These are phyloP conservation scores for Melipona quadrifasciata DNA, from an alignment of 1,140 invertebrate genomes.

Conservation along the genomic window DNA sequence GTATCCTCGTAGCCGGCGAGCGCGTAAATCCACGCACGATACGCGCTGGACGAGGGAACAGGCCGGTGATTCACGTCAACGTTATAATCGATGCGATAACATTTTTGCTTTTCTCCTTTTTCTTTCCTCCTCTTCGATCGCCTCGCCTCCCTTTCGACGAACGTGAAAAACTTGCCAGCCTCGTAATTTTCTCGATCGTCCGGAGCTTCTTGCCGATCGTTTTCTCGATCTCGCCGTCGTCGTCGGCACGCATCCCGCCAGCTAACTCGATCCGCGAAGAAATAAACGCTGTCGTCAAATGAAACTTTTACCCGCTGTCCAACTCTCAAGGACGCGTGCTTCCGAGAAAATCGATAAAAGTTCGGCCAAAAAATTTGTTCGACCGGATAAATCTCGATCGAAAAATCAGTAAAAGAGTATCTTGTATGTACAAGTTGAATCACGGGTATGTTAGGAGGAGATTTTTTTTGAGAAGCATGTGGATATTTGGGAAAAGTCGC, in stretches of 20 bases:
- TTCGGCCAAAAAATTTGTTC: slow-evolving; percentile 2
- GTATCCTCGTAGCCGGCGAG: neutral
- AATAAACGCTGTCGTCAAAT: slow-evolving; percentile 27
- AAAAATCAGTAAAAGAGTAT: no score
- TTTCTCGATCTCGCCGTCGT: slow-evolving; percentile 13
- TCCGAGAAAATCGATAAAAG: no score
- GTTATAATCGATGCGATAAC: slow-evolving; percentile 15
- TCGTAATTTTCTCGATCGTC: slow-evolving; percentile 42
- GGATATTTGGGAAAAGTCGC: neutral
- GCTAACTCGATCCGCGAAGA: slow-evolving; percentile 17
- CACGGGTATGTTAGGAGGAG: neutral
- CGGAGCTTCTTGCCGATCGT: slow-evolving; percentile 21
- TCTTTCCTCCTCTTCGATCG: no score
- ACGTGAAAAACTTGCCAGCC: slow-evolving; percentile 33
- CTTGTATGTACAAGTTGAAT: neutral
- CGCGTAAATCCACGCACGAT: slow-evolving; percentile 19
- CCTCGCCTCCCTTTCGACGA: neutral
- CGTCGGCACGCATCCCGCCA: neutral
- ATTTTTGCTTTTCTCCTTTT: neutral
- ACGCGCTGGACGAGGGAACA: neutral
- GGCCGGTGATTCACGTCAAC: slow-evolving; percentile 15
- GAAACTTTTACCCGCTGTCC: slow-evolving; percentile 1
- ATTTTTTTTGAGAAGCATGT: neutral
- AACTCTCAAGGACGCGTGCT: neutral
- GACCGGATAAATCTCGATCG: neutral